Conservation (phyloP, 2,888 invertebrate genomes). For the Resseliella maxima region DNA sequence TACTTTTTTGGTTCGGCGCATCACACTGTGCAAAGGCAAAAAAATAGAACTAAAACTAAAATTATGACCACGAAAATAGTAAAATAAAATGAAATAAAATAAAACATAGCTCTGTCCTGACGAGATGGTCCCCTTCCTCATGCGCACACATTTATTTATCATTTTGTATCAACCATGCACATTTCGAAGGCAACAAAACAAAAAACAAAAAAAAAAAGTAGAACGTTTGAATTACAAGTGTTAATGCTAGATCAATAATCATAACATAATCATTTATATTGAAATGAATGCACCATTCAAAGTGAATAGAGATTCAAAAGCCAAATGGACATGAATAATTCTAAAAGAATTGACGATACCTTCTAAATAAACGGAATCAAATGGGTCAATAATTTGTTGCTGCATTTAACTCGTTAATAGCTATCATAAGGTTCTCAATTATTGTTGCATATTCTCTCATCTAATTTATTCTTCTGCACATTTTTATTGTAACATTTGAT, state of each 20-base stretch:
- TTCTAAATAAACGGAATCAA: no score
- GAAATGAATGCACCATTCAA: no score
- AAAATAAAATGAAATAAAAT: no score
- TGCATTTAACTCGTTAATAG: slow-evolving; percentile 17
- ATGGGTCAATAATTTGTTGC: not conserved
- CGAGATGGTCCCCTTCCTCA: slow-evolving; percentile 20
- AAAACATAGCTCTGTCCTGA: slow-evolving; percentile 9
- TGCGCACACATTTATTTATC: not conserved
- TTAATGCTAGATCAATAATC: no score
- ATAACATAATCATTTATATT: no score
- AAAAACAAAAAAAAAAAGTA: not conserved
- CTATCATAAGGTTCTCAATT: slow-evolving; percentile 33
- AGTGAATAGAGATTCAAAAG: no score
- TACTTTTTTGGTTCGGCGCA: slow-evolving; percentile 55
- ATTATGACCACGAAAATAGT: slow-evolving; percentile 31
- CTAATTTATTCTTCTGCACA: not conserved
- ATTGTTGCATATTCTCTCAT: slow-evolving; percentile 25
- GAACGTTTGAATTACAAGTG: not conserved
- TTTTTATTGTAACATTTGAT: not conserved
- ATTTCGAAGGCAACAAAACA: not conserved
- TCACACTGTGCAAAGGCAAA: slow-evolving; percentile 53
- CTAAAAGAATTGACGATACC: no score
- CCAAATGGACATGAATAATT: no score
- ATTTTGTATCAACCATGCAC: not conserved
- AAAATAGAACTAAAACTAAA: slow-evolving; percentile 3